Conservation (phyloP, 2,888 invertebrate genomes). For the Perithous albicinctus region DNA sequence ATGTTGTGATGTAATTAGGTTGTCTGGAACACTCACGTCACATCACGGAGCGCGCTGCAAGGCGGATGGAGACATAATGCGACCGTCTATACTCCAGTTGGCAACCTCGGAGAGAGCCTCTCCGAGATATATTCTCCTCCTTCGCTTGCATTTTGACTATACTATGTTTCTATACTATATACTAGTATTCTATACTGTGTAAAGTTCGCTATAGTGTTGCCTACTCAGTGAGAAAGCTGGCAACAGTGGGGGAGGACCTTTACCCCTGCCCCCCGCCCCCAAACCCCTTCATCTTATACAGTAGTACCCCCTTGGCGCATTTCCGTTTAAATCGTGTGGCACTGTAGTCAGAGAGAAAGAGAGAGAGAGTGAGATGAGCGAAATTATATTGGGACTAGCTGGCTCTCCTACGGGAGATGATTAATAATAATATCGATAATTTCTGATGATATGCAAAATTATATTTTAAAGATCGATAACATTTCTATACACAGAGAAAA, state of each 20-base stretch:
- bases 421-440: constrained; percentile 51
- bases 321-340: constrained; percentile 22
- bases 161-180: constrained; percentile 14
- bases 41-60: constrained; percentile 80
- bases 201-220: constrained; percentile 57
- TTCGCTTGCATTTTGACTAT: constrained; percentile 66
- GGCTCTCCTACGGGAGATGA: constrained; percentile 29
- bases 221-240: constrained; percentile 34
- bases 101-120: constrained; percentile 57
- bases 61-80: constrained; percentile 82
- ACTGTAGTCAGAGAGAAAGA: not conserved
- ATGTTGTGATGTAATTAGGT: constrained; percentile 86
- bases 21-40: constrained; percentile 86
- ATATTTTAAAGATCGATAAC: too few relatives aligned
- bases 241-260: constrained; percentile 15
- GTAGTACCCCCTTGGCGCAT: constrained; percentile 35
- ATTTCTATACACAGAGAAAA: too few relatives aligned
- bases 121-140: constrained; percentile 67
- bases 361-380: constrained; percentile 38
- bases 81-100: constrained; percentile 58
- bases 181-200: constrained; percentile 51
- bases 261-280: not conserved
- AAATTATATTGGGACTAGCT: constrained; percentile 20
- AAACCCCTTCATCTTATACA: too few relatives aligned
- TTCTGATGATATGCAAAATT: too few relatives aligned